A percentile compares a stretch with the other conserved stretches of the same genome.
These are phyloP conservation scores for Eilema sororculum DNA, from an alignment of 2,888 invertebrate species.

Conservation along the genomic window DNA sequence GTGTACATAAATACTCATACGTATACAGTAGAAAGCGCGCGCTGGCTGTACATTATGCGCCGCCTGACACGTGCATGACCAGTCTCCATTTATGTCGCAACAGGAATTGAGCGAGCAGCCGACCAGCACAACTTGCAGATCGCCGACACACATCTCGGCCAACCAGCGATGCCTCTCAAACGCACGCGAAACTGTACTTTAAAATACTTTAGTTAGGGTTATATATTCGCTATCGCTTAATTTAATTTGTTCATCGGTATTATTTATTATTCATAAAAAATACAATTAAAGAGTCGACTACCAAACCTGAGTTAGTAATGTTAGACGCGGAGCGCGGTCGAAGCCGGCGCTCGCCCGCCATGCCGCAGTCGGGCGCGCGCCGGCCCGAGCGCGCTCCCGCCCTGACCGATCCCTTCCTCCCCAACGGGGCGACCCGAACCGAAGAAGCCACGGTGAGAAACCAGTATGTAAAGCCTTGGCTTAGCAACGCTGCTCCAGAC, in stretches of 20 bases:
- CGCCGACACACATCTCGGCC: slow-evolving; percentile 82
- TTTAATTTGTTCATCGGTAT: slow-evolving; percentile 86
- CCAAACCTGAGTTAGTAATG: slow-evolving; percentile 76
- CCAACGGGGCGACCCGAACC: slow-evolving; percentile 78
- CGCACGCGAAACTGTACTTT: slow-evolving; percentile 83
- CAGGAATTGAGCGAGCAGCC: slow-evolving; percentile 85
- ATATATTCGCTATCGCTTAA: slow-evolving; percentile 86
- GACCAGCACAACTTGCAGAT: slow-evolving; percentile 79
- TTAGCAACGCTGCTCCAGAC: slow-evolving; percentile 82
- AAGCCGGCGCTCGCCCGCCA: slow-evolving; percentile 60
- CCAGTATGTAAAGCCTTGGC: slow-evolving; percentile 83
- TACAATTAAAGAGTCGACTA: slow-evolving; percentile 84
- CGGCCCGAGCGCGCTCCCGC: slow-evolving; percentile 69
- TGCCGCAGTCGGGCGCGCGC: slow-evolving; percentile 61
- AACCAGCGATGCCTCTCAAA: slow-evolving; percentile 82
- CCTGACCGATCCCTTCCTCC: slow-evolving; percentile 68
- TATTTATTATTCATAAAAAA: slow-evolving; percentile 80
- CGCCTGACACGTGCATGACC: slow-evolving; percentile 86
- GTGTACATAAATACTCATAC: slow-evolving; percentile 85
- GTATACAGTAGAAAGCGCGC: slow-evolving; percentile 79
- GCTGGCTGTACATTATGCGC: slow-evolving; percentile 86
- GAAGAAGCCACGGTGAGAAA: slow-evolving; percentile 85
- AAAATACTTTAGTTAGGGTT: slow-evolving; percentile 85
- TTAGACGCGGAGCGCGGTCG: slow-evolving; percentile 70
- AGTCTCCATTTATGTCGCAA: slow-evolving; percentile 87